Evolutionary conservation across 2,888 invertebrate species (phyloP).

Genomic region (Apantesis nais): DNA sequence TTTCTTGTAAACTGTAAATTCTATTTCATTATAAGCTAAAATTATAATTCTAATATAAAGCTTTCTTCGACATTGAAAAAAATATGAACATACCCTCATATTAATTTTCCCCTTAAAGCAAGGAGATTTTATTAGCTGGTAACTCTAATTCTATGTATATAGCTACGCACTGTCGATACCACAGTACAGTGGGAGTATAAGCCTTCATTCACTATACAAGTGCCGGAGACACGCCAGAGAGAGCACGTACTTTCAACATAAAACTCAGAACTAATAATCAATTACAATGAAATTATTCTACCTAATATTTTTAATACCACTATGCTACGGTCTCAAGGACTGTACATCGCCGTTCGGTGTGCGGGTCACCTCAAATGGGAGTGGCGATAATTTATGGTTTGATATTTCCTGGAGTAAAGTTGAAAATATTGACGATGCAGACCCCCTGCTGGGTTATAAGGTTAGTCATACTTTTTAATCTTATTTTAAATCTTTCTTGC

Average conservation of each 20-base stretch:
- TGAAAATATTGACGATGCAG: not conserved
- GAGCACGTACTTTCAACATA: not conserved
- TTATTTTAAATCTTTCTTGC: not conserved
- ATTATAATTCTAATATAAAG: too few relatives aligned
- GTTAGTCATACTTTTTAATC: not conserved
- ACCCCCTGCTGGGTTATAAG: constrained; percentile 4
- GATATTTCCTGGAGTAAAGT: not conserved
- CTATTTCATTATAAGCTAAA: too few relatives aligned
- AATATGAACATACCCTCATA: too few relatives aligned
- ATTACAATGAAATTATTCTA: not conserved
- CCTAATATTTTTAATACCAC: not conserved
- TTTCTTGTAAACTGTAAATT: too few relatives aligned
- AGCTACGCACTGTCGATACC: not conserved
- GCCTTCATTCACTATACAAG: not conserved
- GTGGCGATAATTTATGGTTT: not conserved
- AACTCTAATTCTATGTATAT: not conserved
- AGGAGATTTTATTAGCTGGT: not conserved
- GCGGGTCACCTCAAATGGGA: not conserved
- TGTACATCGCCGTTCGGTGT: not conserved
- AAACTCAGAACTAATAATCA: not conserved
- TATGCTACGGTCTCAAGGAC: not conserved
- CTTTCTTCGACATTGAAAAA: too few relatives aligned
- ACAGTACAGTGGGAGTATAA: not conserved
- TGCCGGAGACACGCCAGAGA: not conserved
- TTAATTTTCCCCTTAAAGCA: not conserved